These are phyloP conservation scores for Montipora capricornis DNA, from an alignment of 64 coral and sea anemone genomes.

Conservation along the genomic window DNA sequence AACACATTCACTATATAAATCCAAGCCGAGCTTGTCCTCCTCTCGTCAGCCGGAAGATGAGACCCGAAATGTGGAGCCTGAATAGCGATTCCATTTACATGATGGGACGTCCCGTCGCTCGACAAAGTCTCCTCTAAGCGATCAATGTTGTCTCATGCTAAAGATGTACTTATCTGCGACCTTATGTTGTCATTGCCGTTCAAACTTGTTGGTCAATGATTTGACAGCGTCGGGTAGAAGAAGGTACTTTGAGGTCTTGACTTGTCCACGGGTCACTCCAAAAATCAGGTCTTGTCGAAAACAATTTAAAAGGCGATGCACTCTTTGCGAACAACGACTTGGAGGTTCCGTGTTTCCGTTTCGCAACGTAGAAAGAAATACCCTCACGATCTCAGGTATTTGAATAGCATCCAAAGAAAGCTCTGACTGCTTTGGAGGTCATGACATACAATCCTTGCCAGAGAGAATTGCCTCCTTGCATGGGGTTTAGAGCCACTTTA, in stretches of 20 bases:
- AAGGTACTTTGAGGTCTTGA: conserved; percentile 34
- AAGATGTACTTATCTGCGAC: no score
- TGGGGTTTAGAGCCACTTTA: no score
- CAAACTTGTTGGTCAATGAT: conserved; percentile 27
- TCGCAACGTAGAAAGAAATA: conserved; percentile 45
- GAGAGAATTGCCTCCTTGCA: not conserved
- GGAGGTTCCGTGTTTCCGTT: conserved; percentile 22
- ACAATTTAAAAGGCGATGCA: conserved; percentile 22
- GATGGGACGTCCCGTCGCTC: no score
- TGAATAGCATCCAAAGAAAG: conserved; percentile 2
- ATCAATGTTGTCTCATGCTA: no score
- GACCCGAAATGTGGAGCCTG: no score
- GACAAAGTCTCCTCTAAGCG: no score
- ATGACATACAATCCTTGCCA: not conserved
- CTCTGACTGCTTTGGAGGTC: conserved; percentile 46
- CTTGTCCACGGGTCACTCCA: conserved; percentile 20
- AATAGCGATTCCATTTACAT: no score
- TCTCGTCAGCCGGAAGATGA: no score
- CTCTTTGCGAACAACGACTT: not conserved
- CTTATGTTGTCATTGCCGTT: not conserved
- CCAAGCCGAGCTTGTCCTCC: no score
- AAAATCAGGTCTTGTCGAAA: conserved; percentile 48
- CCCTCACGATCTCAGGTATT: conserved; percentile 15
- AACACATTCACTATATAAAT: no score
- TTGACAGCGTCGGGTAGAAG: conserved; percentile 52